phyloP scores from a whole-genome alignment of 2,888 invertebrate genomes.

The Drosophila antonietae region DNA sequence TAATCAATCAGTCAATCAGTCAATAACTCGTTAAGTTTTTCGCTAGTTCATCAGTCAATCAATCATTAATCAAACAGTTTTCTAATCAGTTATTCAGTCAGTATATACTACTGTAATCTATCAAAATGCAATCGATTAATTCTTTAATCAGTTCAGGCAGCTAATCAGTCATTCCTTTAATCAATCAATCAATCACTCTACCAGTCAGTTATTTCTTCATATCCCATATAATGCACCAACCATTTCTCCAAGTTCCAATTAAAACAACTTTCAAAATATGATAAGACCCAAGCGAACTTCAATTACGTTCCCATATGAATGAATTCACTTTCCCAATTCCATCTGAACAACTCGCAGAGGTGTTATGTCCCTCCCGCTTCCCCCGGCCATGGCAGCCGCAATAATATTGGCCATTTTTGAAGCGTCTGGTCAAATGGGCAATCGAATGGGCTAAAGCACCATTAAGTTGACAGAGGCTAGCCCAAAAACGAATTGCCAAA shows the following conservation, averaged over 20 bases:
- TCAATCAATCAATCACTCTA: not conserved
- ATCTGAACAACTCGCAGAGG: not conserved
- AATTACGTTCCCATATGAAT: not conserved
- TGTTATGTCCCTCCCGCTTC: not conserved
- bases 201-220: not conserved
- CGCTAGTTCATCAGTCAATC: not conserved
- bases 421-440: not conserved
- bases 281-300: not conserved
- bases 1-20: not conserved
- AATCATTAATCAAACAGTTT: not conserved
- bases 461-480: slow-evolving; percentile 6
- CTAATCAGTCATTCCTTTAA: not conserved
- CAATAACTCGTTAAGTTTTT: not conserved
- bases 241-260: not conserved
- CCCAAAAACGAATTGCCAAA: slow-evolving; percentile 1
- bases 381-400: not conserved
- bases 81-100: not conserved
- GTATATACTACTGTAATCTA: not conserved
- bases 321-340: not conserved
- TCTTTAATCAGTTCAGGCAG: too few species aligned
- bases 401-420: slow-evolving; percentile 10
- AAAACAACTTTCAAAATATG: not conserved
- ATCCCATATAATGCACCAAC: not conserved
- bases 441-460: slow-evolving; percentile 5
- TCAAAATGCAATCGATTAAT: too few species aligned